phyloP scores from a whole-genome alignment of 2,888 invertebrate species.

The Holacanthella duospinosa region DNA sequence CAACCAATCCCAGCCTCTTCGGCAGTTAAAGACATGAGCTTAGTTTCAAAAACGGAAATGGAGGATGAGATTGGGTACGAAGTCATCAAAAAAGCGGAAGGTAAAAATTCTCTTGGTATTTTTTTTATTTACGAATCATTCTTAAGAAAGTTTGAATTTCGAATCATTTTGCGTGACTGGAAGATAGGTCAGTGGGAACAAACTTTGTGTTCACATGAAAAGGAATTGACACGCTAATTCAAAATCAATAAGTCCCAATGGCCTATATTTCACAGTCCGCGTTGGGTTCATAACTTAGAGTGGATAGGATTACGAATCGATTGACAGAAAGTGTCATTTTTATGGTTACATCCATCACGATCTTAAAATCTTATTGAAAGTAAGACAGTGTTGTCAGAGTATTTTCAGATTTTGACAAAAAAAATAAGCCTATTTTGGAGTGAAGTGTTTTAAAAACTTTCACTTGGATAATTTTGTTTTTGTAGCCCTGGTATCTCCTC shows the following conservation, averaged over 20 bases:
- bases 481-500: neutral
- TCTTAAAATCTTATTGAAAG: neutral
- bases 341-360: too few relatives aligned
- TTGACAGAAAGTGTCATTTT: too few relatives aligned
- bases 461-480: neutral
- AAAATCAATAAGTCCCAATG: neutral
- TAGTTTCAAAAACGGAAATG: conserved; percentile 33
- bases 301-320: too few relatives aligned
- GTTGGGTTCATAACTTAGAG: too few relatives aligned
- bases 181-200: neutral
- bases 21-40: conserved; percentile 32
- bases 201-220: neutral
- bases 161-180: neutral
- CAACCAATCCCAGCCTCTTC: conserved; percentile 31
- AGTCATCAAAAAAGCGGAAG: conserved; percentile 36
- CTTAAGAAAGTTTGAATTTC: neutral
- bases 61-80: conserved; percentile 32
- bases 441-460: too few relatives aligned
- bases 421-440: too few relatives aligned
- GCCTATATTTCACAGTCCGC: neutral
- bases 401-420: too few relatives aligned
- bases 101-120: conserved; percentile 14
- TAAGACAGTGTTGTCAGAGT: too few relatives aligned
- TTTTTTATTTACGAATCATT: neutral
- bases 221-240: neutral